phyloP scores from a whole-genome alignment of 1,140 invertebrate genomes.

The Plectrocnemia conspersa region DNA sequence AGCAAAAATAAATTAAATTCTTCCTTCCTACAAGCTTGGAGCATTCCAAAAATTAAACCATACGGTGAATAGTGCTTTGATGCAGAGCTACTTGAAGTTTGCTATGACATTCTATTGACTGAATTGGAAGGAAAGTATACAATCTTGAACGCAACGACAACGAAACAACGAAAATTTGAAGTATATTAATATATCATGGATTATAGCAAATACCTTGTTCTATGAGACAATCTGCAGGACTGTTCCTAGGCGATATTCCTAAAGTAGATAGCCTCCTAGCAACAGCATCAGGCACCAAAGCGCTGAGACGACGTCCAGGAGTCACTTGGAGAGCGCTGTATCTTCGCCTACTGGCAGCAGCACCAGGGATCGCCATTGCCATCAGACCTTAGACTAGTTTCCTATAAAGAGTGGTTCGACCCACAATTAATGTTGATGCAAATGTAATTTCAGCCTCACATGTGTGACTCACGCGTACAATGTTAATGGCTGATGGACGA shows the following conservation, averaged over 20 bases:
- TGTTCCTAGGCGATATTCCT: slow-evolving; percentile 16
- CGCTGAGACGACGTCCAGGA: slow-evolving; percentile 24
- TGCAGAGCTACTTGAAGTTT: too few species aligned
- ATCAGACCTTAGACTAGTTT: background rate
- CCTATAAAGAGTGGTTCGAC: background rate
- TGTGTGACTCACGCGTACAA: background rate
- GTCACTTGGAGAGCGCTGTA: slow-evolving; percentile 12
- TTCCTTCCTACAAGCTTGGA: too few species aligned
- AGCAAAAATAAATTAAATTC: too few species aligned
- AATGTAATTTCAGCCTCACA: background rate
- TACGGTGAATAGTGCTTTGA: too few species aligned
- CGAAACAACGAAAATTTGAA: too few species aligned
- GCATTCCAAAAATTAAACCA: too few species aligned
- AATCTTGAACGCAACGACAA: too few species aligned
- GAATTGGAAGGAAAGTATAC: too few species aligned
- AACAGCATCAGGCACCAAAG: slow-evolving; percentile 32
- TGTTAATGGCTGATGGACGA: slow-evolving; percentile 1
- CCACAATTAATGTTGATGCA: background rate
- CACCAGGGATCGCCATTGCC: background rate
- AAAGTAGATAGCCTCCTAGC: slow-evolving; percentile 27
- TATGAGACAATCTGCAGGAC: slow-evolving; percentile 22
- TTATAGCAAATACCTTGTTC: slow-evolving; percentile 30
- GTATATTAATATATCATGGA: too few species aligned
- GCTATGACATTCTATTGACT: too few species aligned
- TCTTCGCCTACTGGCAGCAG: background rate